Evolutionary conservation across 2,888 invertebrate genomes (phyloP).

Genomic region (Sinhomidia bicolor): DNA sequence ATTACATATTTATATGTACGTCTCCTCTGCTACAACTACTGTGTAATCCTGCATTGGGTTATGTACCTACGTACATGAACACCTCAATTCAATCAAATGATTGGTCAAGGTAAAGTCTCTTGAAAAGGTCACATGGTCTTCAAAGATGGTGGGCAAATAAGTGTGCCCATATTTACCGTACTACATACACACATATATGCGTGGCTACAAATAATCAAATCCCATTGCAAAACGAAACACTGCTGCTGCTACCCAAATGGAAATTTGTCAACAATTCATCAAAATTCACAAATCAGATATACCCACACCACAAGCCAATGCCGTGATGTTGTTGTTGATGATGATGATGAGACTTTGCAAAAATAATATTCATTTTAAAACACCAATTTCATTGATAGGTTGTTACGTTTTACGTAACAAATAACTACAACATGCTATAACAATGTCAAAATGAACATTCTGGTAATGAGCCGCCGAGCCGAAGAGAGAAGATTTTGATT

Average conservation of each 20-base stretch:
- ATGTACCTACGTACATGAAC: conserved; percentile 44
- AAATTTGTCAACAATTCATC: conserved; percentile 70
- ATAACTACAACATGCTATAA: background rate
- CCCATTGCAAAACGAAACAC: conserved; percentile 45
- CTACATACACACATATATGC: background rate
- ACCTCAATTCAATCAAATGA: conserved; percentile 68
- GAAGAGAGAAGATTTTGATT: too few species aligned
- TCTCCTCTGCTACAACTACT: background rate
- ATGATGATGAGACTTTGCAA: too few species aligned
- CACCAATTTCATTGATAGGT: background rate
- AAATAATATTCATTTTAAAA: background rate
- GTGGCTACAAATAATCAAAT: conserved; percentile 49
- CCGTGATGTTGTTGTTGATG: background rate
- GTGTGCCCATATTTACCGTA: conserved; percentile 18
- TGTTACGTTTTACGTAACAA: background rate
- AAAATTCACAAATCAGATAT: conserved; percentile 60
- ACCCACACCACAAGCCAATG: conserved; percentile 45
- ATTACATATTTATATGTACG: too few species aligned
- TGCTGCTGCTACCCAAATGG: too few species aligned
- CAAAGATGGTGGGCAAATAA: conserved; percentile 36
- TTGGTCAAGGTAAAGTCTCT: conserved; percentile 68
- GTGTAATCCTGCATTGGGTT: conserved; percentile 60
- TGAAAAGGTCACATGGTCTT: conserved; percentile 66
- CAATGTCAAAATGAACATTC: conserved; percentile 23
- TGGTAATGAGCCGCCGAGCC: too few species aligned